Base-by-base conservation (phyloP, 2,797 vertebrate species). In the Typhlichthys subterraneus region DNA sequence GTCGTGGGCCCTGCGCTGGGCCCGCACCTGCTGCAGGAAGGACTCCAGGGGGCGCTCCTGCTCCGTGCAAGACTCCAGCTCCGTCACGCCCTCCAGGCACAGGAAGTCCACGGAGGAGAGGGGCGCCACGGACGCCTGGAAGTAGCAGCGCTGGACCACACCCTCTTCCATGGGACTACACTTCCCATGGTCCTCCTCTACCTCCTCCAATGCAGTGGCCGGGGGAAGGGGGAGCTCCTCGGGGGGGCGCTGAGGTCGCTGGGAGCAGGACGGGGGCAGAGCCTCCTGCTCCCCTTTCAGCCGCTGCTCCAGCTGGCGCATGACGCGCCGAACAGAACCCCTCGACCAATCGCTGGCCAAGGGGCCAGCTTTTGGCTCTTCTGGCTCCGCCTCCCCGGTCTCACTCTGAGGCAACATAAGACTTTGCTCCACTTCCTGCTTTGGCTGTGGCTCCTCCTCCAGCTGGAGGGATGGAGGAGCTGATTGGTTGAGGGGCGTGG, bases 281-380 rank as follows among this genome's bases (percentile, higher is more conserved):
- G 54, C 2, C 0, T 97, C 95, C 1, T 94, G 94, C 66, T 95
- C 92, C 77, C 94, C 93, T 33, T 94, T 93, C 86, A 99, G 85
- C 75, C 93, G 94, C 76, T 97, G 94, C 86, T 99, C 97, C 0
- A 99, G 95, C 84, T 99, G 95, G 70, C 93, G 83, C 1, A 96
- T 98, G 83, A 93, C 96, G 19, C 94, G 92, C 4, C 94, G 91
- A 68, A 99, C 98, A 0, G 97, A 98, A 1, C 96, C 96, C 0
- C 94, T 89, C 1, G 81, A 94, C 94, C 94, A 96, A 64, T 96
- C 94, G 6, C 76, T 83, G 69, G 70, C 81, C 38, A 83, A 85
- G 45, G 69, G 31, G 38, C 74, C 61, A 12, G 81, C 61, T 12
- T 60, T 57, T 0, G 19, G 47, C 31, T 73, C 85, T 15, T 86